Evolutionary conservation across 2,888 invertebrate genomes (phyloP), one percentile per base, ranked within the genome.

Genomic region (Latheticus oryzae): DNA sequence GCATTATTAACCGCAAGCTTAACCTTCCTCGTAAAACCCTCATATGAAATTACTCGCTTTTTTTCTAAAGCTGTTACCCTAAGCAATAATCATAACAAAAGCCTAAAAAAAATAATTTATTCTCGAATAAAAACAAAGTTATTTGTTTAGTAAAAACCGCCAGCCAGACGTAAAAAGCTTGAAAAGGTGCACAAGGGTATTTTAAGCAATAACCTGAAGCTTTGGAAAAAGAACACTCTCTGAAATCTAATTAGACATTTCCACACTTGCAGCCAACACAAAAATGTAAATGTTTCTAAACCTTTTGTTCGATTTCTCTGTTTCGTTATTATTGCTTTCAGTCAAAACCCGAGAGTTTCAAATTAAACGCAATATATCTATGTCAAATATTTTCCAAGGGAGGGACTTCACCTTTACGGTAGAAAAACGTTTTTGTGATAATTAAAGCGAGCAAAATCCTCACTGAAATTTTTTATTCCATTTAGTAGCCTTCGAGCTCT

Each of bases 241-340:
- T 12, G 45, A 30, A 47, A 47, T 32, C 45, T 47, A 47, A 47
- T 47, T 47, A 47, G 33, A 47, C 30, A 8, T 17, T 47, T 47
- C 23, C 32, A 21, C 32, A 33, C 45, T 17, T 28, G 28, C 17
- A 12, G 2, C 13, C n/a, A n/a, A n/a, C n/a, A n/a, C n/a, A n/a
- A n/a, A n/a, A n/a, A n/a, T n/a, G n/a, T n/a, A n/a, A n/a, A n/a
- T n/a, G n/a, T n/a, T n/a, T n/a, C n/a, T n/a, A n/a, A n/a, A n/a
- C n/a, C n/a, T n/a, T n/a, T n/a, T n/a, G n/a, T n/a, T n/a, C n/a
- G n/a, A n/a, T n/a, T n/a, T n/a, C n/a, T n/a, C n/a, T n/a, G n/a
- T n/a, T n/a, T n/a, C n/a, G n/a, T 12, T 17, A 21, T 38, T 7
- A 17, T 35, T 16, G 17, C 35, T 35, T 30, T 17, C 4, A 28